Evolutionary conservation across 2,888 invertebrate species (phyloP), one percentile per base, ranked within the genome.

Genomic region (Erebia palarica): DNA sequence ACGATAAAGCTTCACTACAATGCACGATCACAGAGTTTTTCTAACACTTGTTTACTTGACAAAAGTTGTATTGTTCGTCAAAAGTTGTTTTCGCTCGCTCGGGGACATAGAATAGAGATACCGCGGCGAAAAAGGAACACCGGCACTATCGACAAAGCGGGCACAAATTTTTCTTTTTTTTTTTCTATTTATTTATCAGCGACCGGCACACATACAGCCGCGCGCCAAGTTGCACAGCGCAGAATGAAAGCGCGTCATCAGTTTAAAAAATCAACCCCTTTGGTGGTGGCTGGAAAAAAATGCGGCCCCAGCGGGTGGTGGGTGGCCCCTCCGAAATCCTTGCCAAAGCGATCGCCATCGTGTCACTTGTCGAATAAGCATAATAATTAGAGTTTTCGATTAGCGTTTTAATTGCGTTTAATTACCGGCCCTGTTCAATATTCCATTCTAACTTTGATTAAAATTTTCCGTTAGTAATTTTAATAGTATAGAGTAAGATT

Each of bases 221-320:
- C 90, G 90, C 93, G 88, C 87, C 86, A 86, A 93, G 90, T 92
- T 92, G 93, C 93, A 92, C 90, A 87, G 89, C 90, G 91, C 91
- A 90, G 92, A 94, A 94, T 94, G 94, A 91, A 93, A 92, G 93
- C 93, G 93, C 94, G 93, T 94, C 94, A 94, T 94, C 94, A 93
- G 93, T 93, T 94, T 94, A 93, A 94, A 94, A 94, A 94, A 94
- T 93, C 93, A 94, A 94, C 93, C 92, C 93, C 92, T 91, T 93
- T 81, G 84, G 85, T 88, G 92, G 90, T 87, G 90, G 90, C 84
- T 85, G 89, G 87, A 91, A 93, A 92, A 61, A 92, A 92, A 89
- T 86, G 88, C 86, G 87, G 86, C 88, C 88, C 87, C 79, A 75
- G 64, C 79, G 87, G 89, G 85, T 77, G 88, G 88, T 84, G 91